Conservation (phyloP, 2,888 invertebrate genomes). For the Syritta pipiens region DNA sequence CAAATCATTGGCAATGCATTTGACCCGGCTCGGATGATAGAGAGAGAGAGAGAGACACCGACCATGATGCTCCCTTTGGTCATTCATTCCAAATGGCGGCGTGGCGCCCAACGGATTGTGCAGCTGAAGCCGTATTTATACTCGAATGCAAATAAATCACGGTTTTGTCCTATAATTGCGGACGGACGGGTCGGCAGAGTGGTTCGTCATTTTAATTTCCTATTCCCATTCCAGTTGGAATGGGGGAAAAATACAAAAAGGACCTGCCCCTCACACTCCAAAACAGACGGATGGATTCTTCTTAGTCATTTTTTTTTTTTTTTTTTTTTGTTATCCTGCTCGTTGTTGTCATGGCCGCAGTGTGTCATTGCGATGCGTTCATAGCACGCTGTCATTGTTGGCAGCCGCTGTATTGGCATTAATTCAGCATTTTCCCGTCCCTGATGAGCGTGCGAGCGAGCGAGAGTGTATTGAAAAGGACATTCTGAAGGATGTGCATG, state of each 20-base stretch:
- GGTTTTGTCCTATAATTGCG: constrained; percentile 59
- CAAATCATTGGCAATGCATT: constrained; percentile 48
- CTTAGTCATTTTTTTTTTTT: not conserved
- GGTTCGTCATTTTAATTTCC: constrained; percentile 63
- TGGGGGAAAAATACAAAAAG: not conserved
- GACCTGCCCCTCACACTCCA: too few species aligned
- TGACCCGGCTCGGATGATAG: constrained; percentile 21
- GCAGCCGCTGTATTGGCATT: constrained; percentile 61
- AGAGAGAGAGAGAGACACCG: constrained; percentile 34
- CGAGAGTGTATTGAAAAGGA: constrained; percentile 46
- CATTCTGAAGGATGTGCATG: constrained; percentile 58
- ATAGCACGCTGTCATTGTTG: constrained; percentile 49
- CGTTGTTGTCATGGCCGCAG: constrained; percentile 23
- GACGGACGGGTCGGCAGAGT: not conserved
- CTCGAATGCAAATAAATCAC: constrained; percentile 62
- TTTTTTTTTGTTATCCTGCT: not conserved
- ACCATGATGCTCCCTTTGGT: constrained; percentile 54
- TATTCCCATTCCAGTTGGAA: constrained; percentile 16
- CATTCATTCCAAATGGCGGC: constrained; percentile 50
- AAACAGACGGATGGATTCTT: not conserved
- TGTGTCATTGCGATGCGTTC: constrained; percentile 36
- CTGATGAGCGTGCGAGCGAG: constrained; percentile 15
- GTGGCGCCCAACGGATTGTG: constrained; percentile 52
- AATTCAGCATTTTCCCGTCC: constrained; percentile 45
- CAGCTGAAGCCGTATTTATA: constrained; percentile 39